Evolutionary conservation across 1,140 invertebrate genomes (phyloP).

Genomic region (Antheraea mylitta): DNA sequence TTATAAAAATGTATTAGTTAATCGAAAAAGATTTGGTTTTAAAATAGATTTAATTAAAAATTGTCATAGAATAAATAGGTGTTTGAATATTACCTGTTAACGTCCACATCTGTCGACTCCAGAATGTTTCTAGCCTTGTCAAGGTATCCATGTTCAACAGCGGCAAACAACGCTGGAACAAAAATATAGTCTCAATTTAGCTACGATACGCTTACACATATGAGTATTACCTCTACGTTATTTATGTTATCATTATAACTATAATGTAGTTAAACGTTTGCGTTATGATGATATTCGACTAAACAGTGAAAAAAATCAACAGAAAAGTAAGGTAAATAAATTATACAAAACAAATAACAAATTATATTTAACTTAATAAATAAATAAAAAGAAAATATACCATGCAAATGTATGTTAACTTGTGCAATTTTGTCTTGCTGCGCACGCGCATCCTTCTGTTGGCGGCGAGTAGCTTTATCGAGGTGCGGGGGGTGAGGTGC

Average conservation of each 20-base stretch:
- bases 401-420: slow-evolving; percentile 93
- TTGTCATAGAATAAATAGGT: neutral
- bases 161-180: slow-evolving; percentile 91
- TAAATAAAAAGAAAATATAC: slow-evolving; percentile 79
- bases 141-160: slow-evolving; percentile 95
- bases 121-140: slow-evolving; percentile 94
- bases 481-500: slow-evolving; percentile 74
- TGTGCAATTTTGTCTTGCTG: slow-evolving; percentile 87
- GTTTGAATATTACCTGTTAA: slow-evolving; percentile 87
- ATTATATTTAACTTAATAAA: slow-evolving; percentile 18
- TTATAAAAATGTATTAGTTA: no score
- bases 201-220: neutral
- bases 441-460: slow-evolving; percentile 82
- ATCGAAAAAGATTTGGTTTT: no score
- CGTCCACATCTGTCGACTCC: slow-evolving; percentile 93
- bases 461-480: slow-evolving; percentile 71
- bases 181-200: slow-evolving; percentile 21
- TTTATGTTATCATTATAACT: neutral
- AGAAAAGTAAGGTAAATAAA: neutral
- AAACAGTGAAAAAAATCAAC: neutral
- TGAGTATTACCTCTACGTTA: neutral
- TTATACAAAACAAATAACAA: slow-evolving; percentile 9
- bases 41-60: no score
- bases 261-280: neutral
- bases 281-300: neutral